Percentiles rank a stretch among this genome's conserved stretches.
These are phyloP conservation scores for Adelphocoris suturalis DNA, from an alignment of 2,888 invertebrate species.

Conservation along the genomic window DNA sequence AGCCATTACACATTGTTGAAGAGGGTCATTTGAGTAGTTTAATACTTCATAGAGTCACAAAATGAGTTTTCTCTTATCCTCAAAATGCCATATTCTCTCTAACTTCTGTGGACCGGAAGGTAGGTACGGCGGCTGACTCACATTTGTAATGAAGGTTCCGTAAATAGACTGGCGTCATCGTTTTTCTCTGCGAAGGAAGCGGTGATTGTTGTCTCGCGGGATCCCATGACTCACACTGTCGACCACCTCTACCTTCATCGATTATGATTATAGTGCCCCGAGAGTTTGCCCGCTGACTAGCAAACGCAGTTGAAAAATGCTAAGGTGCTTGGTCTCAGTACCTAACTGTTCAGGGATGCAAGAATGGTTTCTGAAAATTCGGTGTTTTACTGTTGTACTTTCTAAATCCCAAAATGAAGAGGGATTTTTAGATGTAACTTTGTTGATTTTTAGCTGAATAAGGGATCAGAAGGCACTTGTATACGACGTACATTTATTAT, in stretches of 20 bases:
- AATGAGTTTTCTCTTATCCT: not conserved
- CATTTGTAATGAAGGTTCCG: conserved; percentile 15
- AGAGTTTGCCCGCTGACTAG: not conserved
- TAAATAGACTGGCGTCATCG: conserved; percentile 42
- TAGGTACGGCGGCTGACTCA: conserved; percentile 22
- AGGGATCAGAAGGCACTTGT: no score
- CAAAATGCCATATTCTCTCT: not conserved
- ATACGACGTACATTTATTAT: no score
- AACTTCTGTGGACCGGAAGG: conserved; percentile 2
- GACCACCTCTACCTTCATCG: conserved; percentile 2
- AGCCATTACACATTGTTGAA: no score
- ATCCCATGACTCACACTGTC: not conserved
- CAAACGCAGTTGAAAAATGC: not conserved
- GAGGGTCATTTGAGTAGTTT: no score
- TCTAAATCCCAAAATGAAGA: no score
- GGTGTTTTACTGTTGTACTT: no score
- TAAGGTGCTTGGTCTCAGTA: no score
- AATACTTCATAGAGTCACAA: no score
- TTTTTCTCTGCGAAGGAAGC: conserved; percentile 17
- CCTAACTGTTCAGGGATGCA: no score
- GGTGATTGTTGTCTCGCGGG: conserved; percentile 41
- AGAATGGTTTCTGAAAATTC: no score
- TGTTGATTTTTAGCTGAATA: no score
- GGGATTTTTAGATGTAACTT: no score
- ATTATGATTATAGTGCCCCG: not conserved